Evolutionary conservation across 2,113 vertebrate genomes (phyloP), one percentile per base, ranked within the genome.

Genomic region (Narcine bancroftii): DNA sequence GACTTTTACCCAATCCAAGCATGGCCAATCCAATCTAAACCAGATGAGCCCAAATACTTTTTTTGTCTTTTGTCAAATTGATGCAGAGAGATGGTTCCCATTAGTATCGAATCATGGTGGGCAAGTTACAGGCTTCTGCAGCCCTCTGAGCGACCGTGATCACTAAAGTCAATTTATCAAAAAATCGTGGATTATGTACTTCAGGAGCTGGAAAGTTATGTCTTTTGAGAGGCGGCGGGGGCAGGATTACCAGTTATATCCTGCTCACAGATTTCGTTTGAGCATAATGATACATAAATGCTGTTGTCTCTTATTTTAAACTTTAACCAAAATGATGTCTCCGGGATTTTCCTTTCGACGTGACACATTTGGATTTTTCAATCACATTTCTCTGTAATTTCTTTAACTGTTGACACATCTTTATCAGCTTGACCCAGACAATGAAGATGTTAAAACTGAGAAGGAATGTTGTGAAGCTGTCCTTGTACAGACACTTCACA

Each of bases 401-500:
- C 94, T 94, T 94, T 94, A 98, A 95, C 93, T 93, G 10, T 39
- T 71, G 92, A 92, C 93, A 99, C 98, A 98, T 99, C 95, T 99
- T 99, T 96, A 99, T 99, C 96, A 99, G 98, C 93, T 94, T 99
- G 95, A 98, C 98, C 93, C 98, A 99, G 95, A 99, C 98, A 92
- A 99, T 97, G 95, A 98, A 97, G 92, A 95, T 99, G 33, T 95
- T 99, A 92, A 99, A 97, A 95, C 97, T 99, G 89, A 96, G 98
- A 93, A 97, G 98, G 92, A 99, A 99, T 60, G 94, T 98, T 66
- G 98, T 99, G 94, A 99, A 99, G 92, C 97, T 99, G 0, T 98
- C 98, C n/a, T 93, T 99, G 92, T 99, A 99, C 93, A 96, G 97
- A 75, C 98, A 99, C 94, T 99, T 99, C 94, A 99, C 98, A 94